phyloP scores from a whole-genome alignment of 2,113 vertebrate genomes.

The Phylloscopus trochilus region DNA sequence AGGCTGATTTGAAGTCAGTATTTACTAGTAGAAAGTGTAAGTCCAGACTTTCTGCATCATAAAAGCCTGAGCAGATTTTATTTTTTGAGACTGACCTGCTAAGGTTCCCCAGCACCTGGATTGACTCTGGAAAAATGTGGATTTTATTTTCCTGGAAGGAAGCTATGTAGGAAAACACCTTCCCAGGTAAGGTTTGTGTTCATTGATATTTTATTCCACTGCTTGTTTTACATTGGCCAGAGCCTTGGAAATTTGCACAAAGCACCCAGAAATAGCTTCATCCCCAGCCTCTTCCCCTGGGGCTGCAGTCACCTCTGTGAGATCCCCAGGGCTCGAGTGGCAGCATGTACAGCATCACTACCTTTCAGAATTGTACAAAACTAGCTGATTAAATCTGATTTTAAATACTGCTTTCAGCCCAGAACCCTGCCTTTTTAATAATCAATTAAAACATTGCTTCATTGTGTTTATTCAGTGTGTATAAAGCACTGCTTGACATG shows the following conservation, averaged over 20 bases:
- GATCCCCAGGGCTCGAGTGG: not conserved
- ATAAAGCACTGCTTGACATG: slow-evolving; percentile 34
- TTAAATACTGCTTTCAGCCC: slow-evolving; percentile 39
- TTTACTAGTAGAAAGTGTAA: not conserved
- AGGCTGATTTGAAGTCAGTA: not conserved
- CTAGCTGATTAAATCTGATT: slow-evolving; percentile 29
- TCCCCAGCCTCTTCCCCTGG: not conserved
- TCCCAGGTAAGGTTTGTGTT: not conserved
- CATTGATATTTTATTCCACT: not conserved
- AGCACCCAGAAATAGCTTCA: not conserved
- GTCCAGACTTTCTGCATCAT: not conserved
- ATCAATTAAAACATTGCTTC: slow-evolving; percentile 35
- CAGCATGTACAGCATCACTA: not conserved
- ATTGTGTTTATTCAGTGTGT: slow-evolving; percentile 32
- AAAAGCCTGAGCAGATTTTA: not conserved
- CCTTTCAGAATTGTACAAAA: slow-evolving; percentile 36
- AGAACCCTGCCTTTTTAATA: slow-evolving; percentile 42
- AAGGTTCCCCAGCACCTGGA: not conserved
- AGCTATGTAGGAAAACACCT: not conserved
- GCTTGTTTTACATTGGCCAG: not conserved
- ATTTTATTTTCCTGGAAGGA: not conserved
- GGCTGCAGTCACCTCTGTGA: not conserved
- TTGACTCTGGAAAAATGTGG: not conserved
- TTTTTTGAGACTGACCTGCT: not conserved
- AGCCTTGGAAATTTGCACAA: not conserved